phyloP scores from a whole-genome alignment of 1,140 invertebrate genomes.

The Triops cancriformis region DNA sequence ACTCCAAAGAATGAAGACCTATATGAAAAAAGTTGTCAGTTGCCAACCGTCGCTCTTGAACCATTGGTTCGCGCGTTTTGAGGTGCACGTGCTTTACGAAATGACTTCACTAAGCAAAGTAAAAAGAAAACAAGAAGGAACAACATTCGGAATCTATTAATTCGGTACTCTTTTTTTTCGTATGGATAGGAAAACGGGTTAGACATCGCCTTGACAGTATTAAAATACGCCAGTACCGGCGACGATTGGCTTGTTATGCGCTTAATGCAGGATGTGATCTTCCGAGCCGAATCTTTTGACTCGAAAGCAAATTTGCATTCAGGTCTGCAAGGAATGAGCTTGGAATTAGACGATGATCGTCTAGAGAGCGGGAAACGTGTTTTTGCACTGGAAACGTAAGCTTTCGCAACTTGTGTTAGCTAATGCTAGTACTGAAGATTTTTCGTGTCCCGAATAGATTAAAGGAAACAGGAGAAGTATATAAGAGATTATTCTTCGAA shows the following conservation, averaged over 20 bases:
- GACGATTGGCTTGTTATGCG: background rate
- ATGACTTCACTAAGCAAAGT: background rate
- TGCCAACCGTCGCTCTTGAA: background rate
- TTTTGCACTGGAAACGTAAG: background rate
- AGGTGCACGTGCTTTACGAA: slow-evolving; percentile 18
- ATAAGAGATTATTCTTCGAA: background rate
- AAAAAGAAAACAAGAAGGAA: background rate
- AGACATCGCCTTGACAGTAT: slow-evolving; percentile 16
- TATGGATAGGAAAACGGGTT: background rate
- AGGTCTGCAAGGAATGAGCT: background rate
- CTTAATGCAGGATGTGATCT: slow-evolving; percentile 15
- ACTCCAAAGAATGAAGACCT: background rate
- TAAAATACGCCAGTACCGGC: slow-evolving; percentile 14
- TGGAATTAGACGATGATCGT: background rate
- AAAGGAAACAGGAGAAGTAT: background rate
- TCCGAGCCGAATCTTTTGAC: background rate
- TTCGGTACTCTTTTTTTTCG: background rate
- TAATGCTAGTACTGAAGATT: too few species aligned
- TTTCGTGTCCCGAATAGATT: background rate
- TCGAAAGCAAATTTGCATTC: background rate
- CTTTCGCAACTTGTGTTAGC: background rate
- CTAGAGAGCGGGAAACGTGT: background rate
- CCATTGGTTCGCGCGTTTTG: slow-evolving; percentile 27
- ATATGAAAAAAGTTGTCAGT: background rate
- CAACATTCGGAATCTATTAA: too few species aligned